A percentile compares a stretch with the other conserved stretches of the same genome.
Conservation (phyloP, 1,140 invertebrate genomes). For the Manduca sexta region DNA sequence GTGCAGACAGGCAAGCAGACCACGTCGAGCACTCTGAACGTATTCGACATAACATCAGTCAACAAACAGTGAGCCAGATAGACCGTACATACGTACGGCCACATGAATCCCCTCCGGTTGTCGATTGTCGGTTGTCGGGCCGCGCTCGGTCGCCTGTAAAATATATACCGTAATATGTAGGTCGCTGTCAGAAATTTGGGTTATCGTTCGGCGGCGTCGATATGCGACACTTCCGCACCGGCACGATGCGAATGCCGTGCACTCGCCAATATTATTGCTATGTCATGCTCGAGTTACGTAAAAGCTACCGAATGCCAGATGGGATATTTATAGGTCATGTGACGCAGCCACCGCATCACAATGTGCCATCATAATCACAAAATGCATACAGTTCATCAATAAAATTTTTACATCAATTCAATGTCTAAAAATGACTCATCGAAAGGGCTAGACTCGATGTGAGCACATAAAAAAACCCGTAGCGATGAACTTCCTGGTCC, state of each 20-base stretch:
- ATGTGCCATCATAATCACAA: background rate
- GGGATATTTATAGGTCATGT: constrained; percentile 33
- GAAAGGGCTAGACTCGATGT: constrained; percentile 32
- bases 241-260: constrained; percentile 52
- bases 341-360: constrained; percentile 19
- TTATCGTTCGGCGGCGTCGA: constrained; percentile 66
- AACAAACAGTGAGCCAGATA: constrained; percentile 16
- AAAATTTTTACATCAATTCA: too few species aligned
- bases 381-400: background rate
- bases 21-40: too few species aligned
- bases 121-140: constrained; percentile 22
- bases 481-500: constrained; percentile 53
- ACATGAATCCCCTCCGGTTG: background rate
- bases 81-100: too few species aligned
- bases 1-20: too few species aligned
- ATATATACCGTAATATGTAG: constrained; percentile 58
- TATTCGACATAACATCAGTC: constrained; percentile 12
- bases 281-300: constrained; percentile 40
- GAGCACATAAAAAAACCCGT: constrained; percentile 49
- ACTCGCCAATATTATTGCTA: constrained; percentile 45
- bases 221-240: constrained; percentile 60
- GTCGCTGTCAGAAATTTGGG: constrained; percentile 64
- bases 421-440: constrained; percentile 37
- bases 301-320: constrained; percentile 33
- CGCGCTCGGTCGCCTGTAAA: constrained; percentile 37